Conservation (phyloP, 2,113 vertebrate genomes). For the Scolopax mira region DNA sequence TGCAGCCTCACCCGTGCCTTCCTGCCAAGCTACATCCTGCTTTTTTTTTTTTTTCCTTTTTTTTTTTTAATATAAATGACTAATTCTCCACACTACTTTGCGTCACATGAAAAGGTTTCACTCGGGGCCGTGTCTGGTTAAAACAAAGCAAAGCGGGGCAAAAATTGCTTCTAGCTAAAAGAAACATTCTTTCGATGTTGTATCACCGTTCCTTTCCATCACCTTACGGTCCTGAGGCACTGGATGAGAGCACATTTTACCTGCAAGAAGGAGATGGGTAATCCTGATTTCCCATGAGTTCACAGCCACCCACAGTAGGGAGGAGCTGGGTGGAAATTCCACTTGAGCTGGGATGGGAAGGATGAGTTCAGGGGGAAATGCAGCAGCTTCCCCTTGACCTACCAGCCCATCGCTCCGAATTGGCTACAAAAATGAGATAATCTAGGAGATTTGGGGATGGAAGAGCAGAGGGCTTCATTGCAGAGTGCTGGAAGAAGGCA, state of each 20-base stretch:
- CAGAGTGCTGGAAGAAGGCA: background rate
- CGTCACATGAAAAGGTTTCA: background rate
- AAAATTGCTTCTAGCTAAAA: constrained; percentile 15
- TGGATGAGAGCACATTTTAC: background rate
- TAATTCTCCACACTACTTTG: background rate
- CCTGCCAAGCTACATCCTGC: background rate
- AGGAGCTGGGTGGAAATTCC: background rate
- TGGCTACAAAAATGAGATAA: background rate
- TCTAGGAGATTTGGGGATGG: background rate
- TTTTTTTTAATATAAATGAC: background rate
- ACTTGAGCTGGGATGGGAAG: background rate
- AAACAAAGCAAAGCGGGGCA: background rate
- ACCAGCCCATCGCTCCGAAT: background rate
- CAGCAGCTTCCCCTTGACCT: background rate
- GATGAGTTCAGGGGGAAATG: background rate
- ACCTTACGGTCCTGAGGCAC: background rate
- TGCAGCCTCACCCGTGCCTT: background rate
- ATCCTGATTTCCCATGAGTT: background rate
- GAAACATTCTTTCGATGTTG: constrained; percentile 38
- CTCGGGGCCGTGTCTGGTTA: background rate
- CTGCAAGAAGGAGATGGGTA: background rate
- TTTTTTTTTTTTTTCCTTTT: background rate
- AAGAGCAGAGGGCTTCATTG: background rate
- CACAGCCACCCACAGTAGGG: background rate
- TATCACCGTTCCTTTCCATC: constrained; percentile 35